phyloP scores from a whole-genome alignment of 2,888 invertebrate species.

The Pharmacophagus antenor region DNA sequence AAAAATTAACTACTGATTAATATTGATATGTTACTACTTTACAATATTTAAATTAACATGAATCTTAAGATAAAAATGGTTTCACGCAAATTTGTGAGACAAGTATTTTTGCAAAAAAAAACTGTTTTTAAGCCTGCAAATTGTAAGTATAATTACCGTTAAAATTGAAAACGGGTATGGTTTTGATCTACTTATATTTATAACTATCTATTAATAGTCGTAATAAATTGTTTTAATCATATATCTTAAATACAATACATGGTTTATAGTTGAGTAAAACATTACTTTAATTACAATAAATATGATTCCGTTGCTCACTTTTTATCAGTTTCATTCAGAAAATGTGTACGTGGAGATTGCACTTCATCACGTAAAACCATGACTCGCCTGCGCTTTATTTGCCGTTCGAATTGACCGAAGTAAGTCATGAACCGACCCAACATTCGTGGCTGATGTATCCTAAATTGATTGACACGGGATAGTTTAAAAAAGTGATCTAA shows the following conservation, averaged over 20 bases:
- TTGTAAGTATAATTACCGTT: too few species aligned
- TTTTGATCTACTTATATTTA: too few species aligned
- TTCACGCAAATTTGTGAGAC: background rate
- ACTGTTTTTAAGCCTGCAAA: too few species aligned
- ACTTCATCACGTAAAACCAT: conserved; percentile 43
- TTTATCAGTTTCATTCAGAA: conserved; percentile 37
- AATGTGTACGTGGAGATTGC: conserved; percentile 29
- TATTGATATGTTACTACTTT: background rate
- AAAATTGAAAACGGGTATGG: too few species aligned
- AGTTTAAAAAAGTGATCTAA: background rate
- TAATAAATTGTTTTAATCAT: too few species aligned
- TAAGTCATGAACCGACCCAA: conserved; percentile 81
- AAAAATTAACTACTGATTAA: background rate
- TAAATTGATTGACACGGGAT: conserved; percentile 44
- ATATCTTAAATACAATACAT: too few species aligned
- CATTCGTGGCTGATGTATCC: conserved; percentile 84
- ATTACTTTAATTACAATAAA: background rate
- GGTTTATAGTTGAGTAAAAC: background rate
- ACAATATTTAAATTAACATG: too few species aligned
- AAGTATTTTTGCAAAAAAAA: too few species aligned
- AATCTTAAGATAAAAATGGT: background rate
- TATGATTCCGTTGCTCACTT: conserved; percentile 36
- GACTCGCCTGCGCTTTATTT: conserved; percentile 44
- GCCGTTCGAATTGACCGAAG: conserved; percentile 57
- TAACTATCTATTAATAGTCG: background rate